Evolutionary conservation across 1,140 invertebrate species (phyloP), one percentile per base, ranked within the genome.

Genomic region (Drosophila carrolli): DNA sequence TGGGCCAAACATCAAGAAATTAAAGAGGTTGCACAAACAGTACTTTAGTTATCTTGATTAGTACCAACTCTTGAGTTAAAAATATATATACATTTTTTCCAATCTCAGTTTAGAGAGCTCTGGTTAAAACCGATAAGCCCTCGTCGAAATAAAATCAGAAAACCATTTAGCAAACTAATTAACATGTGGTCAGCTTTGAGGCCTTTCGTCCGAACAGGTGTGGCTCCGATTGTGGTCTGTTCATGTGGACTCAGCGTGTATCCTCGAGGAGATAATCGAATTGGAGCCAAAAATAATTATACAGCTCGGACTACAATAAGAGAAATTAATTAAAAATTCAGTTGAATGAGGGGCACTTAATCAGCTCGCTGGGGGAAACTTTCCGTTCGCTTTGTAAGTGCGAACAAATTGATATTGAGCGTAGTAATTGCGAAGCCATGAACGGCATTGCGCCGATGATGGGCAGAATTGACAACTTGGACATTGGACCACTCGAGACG

Each of bases 171-270:
- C 35, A 70, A 35, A 29, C 48, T 19, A 41, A 68, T 70, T 70
- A 71, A 19, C 35, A 48, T 32, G 35, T 70, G 38, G 16, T 47
- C 23, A 47, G 27, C 0, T 46, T 46, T 23, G 14, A 16, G 37
- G 16, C 1, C 3, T 27, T 43, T 35, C 13, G 23, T 13, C 8
- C 59, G 27, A 40, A 70, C 67, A 71, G 67, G 65, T 71, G 65
- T 35, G 38, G 27, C 11, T 46, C 35, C 63, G 43, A 48, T 70
- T 47, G 67, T 48, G 43, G 27, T 71, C 50, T 68, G 72, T 43
- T 47, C 82, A 86, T 86, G 82, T 75, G 82, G 54, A 19, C 61
- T 56, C 16, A 51, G 57, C 83, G 75, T 81, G 82, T 67, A 75
- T 67, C 81, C 82, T 67, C 44, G 32, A 47, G 48, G 47, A 78